phyloP scores from a whole-genome alignment of 2,888 invertebrate genomes.

The Standfussiana lucernea region DNA sequence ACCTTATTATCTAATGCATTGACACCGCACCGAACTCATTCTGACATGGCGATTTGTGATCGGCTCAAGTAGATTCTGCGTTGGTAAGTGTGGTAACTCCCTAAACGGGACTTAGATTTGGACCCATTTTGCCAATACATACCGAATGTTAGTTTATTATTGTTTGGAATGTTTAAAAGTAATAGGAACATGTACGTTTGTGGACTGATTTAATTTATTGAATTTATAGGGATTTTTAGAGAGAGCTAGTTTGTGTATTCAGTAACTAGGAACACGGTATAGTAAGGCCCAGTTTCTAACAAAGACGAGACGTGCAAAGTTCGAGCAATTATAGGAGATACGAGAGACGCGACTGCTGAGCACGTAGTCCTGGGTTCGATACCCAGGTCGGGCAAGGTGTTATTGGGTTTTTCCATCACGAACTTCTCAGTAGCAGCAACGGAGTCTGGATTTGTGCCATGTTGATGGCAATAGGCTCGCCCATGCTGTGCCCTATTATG shows the following conservation, averaged over 20 bases:
- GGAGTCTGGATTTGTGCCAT: background rate
- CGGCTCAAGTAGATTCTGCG: background rate
- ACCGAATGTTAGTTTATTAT: slow-evolving; percentile 10
- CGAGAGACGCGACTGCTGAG: background rate
- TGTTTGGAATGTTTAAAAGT: background rate
- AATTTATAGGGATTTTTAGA: slow-evolving; percentile 19
- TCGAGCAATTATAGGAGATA: background rate
- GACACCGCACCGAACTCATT: background rate
- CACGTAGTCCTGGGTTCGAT: background rate
- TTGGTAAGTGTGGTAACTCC: background rate
- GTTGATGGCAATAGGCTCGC: background rate
- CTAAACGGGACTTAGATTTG: background rate
- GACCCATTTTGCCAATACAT: background rate
- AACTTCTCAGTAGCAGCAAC: background rate
- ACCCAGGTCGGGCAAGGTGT: background rate
- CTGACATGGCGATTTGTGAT: background rate
- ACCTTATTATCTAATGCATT: too few species aligned
- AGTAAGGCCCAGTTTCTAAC: background rate
- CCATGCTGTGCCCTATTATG: background rate
- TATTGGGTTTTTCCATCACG: background rate
- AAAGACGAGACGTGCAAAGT: background rate
- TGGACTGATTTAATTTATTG: slow-evolving; percentile 66
- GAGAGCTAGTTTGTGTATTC: slow-evolving; percentile 40
- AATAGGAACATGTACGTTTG: slow-evolving; percentile 9
- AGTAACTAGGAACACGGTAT: background rate